Percentiles rank a stretch among this genome's conserved stretches.
phyloP scores from a whole-genome alignment of 2,888 invertebrate genomes.

The Drosophila infuscata region DNA sequence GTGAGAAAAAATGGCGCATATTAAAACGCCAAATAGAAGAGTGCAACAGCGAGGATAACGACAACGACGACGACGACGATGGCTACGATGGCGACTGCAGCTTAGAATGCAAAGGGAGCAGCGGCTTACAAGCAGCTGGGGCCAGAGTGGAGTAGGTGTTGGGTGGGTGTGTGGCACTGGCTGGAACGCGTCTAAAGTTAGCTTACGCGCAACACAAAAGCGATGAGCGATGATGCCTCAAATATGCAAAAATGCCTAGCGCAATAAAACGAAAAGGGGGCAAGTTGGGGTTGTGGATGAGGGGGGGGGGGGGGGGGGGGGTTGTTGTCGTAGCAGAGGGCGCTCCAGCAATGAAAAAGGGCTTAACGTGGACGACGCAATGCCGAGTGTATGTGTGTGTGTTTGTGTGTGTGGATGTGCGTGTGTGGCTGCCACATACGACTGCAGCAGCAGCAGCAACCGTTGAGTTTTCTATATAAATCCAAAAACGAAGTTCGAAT shows the following conservation, averaged over 20 bases:
- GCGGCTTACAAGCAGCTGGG: slow-evolving; percentile 15
- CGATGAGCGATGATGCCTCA: slow-evolving; percentile 82
- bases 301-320: slow-evolving; percentile 1
- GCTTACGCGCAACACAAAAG: slow-evolving; percentile 79
- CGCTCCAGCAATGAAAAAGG: slow-evolving; percentile 58
- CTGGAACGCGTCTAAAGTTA: slow-evolving; percentile 50
- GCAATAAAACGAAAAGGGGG: slow-evolving; percentile 72
- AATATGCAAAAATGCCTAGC: slow-evolving; percentile 81
- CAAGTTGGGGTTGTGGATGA: not conserved
- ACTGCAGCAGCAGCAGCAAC: slow-evolving; percentile 43
- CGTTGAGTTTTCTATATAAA: slow-evolving; percentile 42
- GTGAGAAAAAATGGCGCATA: slow-evolving; percentile 71
- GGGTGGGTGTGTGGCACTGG: slow-evolving; percentile 12
- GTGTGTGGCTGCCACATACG: slow-evolving; percentile 12
- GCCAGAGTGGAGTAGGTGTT: not conserved
- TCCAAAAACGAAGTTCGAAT: slow-evolving; percentile 74
- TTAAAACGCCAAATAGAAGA: slow-evolving; percentile 79
- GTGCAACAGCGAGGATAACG: slow-evolving; percentile 47
- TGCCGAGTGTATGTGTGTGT: not conserved
- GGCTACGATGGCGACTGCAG: slow-evolving; percentile 57
- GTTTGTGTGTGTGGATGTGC: not conserved
- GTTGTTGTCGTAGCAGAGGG: slow-evolving; percentile 15
- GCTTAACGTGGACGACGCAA: slow-evolving; percentile 50
- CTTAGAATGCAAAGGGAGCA: slow-evolving; percentile 58
- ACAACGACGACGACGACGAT: slow-evolving; percentile 13